Conservation (phyloP, 2,113 vertebrate species). For the Microtus richardsoni region DNA sequence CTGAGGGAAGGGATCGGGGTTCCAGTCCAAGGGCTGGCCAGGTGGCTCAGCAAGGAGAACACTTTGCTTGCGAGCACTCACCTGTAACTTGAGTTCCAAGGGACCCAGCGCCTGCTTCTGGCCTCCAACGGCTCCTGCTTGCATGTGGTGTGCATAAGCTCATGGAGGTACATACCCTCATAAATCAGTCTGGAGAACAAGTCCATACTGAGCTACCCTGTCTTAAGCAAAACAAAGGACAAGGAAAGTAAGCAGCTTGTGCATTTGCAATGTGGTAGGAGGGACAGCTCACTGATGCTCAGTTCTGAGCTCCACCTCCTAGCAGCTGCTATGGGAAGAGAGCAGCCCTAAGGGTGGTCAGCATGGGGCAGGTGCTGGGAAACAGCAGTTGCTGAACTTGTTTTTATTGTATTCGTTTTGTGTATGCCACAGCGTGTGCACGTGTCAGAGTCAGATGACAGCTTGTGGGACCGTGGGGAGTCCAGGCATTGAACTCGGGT, state of each 20-base stretch:
- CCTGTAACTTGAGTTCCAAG: background rate
- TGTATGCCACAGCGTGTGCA: background rate
- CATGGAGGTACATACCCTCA: too few species aligned
- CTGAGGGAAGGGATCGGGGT: background rate
- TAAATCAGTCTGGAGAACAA: background rate
- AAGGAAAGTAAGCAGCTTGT: background rate
- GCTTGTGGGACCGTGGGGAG: background rate
- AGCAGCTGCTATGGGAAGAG: background rate
- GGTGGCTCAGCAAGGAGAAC: too few species aligned
- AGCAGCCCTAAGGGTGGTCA: too few species aligned
- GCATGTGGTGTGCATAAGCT: background rate
- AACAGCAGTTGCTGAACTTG: background rate
- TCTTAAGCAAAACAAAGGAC: background rate
- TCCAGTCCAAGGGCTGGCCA: background rate
- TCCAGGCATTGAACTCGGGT: background rate
- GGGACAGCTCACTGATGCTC: background rate
- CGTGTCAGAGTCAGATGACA: background rate
- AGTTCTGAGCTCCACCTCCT: background rate
- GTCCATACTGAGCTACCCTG: background rate
- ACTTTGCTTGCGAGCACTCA: too few species aligned
- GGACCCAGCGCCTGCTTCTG: background rate
- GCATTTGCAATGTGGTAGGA: background rate
- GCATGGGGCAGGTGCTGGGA: background rate
- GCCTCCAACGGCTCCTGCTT: background rate
- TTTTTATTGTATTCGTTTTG: background rate